Evolutionary conservation across 2,888 invertebrate genomes (phyloP).

Genomic region (Bugula neritina): DNA sequence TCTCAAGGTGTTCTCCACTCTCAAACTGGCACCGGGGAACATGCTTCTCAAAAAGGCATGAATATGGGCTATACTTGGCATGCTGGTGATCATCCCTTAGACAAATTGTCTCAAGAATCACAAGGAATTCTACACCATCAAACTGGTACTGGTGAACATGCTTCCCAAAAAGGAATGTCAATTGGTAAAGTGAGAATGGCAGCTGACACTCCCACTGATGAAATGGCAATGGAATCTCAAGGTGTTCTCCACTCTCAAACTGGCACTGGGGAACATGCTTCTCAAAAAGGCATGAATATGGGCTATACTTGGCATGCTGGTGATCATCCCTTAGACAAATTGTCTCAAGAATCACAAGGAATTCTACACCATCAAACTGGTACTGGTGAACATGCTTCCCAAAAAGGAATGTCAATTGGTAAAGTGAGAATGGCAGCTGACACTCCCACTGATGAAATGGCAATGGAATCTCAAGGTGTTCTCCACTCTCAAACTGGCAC

Average conservation of each 20-base stretch:
- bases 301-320: constrained; percentile 24
- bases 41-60: constrained; percentile 23
- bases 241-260: constrained; percentile 13
- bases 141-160: constrained; percentile 18
- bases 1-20: constrained; percentile 14
- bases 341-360: constrained; percentile 11
- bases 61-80: constrained; percentile 24
- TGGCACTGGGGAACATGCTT: constrained; percentile 8
- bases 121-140: constrained; percentile 16
- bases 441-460: background rate
- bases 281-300: constrained; percentile 24
- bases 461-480: background rate
- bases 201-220: background rate
- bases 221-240: background rate
- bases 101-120: constrained; percentile 8
- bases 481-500: background rate
- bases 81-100: constrained; percentile 5
- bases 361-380: constrained; percentile 14
- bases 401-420: constrained; percentile 5
- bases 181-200: constrained; percentile 9
- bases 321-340: constrained; percentile 6
- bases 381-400: constrained; percentile 13
- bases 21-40: constrained; percentile 8
- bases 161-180: constrained; percentile 1
- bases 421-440: constrained; percentile 8